Percentiles rank a stretch among this genome's conserved stretches.
Evolutionary conservation across 1,140 invertebrate genomes (phyloP).

Genomic region (Schlechtendalia chinensis): DNA sequence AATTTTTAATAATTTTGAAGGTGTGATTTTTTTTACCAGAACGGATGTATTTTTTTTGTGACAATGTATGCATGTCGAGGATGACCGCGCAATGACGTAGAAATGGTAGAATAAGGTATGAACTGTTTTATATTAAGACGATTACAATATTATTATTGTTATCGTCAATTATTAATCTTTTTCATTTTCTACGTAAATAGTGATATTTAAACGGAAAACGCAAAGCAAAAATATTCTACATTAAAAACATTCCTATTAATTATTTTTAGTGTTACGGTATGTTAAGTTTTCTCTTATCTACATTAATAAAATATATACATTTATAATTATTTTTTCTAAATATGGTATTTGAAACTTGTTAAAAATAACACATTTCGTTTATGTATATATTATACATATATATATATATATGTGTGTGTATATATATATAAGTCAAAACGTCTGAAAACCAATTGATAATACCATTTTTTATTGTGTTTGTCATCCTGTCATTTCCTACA

Average conservation of each 20-base stretch:
- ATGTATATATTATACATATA: too few species aligned
- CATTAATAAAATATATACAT: neutral
- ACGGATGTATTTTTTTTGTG: constrained; percentile 13
- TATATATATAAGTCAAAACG: neutral
- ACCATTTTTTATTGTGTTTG: neutral
- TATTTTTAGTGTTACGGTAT: constrained; percentile 34
- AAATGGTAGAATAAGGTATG: constrained; percentile 32
- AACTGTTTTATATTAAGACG: neutral
- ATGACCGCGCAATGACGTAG: constrained; percentile 4
- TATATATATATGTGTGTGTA: neutral
- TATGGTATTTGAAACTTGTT: neutral
- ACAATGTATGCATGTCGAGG: constrained; percentile 24
- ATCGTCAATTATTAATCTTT: constrained; percentile 2
- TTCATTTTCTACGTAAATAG: constrained; percentile 12
- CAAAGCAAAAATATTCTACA: neutral
- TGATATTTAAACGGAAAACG: neutral
- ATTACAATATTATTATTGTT: neutral
- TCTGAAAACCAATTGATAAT: neutral
- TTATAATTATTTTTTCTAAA: constrained; percentile 17
- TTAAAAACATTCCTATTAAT: constrained; percentile 39
- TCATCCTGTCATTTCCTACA: constrained; percentile 19
- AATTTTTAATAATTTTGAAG: constrained; percentile 24
- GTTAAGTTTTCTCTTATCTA: constrained; percentile 35
- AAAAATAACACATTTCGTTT: neutral
- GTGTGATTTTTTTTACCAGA: constrained; percentile 33